These are phyloP conservation scores for Phaenicophaeus curvirostris DNA, from an alignment of 2,797 vertebrate genomes.

Conservation along the genomic window DNA sequence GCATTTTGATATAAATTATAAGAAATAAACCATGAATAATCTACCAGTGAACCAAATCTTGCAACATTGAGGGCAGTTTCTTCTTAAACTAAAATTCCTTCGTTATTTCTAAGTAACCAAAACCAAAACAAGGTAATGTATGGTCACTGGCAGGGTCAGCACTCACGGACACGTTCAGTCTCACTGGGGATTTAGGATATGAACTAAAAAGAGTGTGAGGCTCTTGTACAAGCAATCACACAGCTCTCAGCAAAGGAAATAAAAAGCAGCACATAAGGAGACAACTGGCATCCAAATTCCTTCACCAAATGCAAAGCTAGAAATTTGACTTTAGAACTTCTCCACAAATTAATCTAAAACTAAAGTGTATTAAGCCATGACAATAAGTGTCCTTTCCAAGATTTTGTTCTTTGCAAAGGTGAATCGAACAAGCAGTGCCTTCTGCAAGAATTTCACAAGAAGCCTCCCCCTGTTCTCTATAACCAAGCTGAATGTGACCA, in stretches of 20 bases:
- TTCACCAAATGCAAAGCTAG: background rate
- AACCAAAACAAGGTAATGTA: background rate
- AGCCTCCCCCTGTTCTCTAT: background rate
- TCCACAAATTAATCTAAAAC: background rate
- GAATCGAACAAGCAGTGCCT: background rate
- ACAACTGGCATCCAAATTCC: background rate
- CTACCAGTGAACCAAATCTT: background rate
- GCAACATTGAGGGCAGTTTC: background rate
- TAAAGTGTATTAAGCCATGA: background rate
- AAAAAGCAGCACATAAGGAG: background rate
- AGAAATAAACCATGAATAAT: background rate
- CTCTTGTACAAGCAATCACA: background rate
- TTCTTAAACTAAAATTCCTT: background rate
- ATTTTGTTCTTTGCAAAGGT: background rate
- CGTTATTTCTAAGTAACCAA: background rate
- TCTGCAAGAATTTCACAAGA: constrained; percentile 46
- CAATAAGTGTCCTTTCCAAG: background rate
- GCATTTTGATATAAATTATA: background rate
- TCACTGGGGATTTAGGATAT: background rate
- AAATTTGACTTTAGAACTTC: rapidly evolving
- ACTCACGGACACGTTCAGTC: rapidly evolving
- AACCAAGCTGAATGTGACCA: background rate
- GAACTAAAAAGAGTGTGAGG: background rate
- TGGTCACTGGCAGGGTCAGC: rapidly evolving
- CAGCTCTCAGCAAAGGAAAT: background rate